Evolutionary conservation across 2,888 invertebrate species (phyloP).

Genomic region (Aethes cnicana): DNA sequence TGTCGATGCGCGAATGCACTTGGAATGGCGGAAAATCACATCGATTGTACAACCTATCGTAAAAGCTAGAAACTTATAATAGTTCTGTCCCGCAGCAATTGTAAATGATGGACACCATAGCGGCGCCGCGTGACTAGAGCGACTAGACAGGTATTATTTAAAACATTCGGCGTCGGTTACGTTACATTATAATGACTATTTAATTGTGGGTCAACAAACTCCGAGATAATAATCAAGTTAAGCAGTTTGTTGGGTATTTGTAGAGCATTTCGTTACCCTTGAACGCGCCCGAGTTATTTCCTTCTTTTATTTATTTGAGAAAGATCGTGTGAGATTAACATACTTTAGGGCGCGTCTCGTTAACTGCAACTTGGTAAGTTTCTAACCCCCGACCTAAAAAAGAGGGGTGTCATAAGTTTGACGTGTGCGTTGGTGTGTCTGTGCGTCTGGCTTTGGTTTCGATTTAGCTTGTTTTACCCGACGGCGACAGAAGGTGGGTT

Average conservation of each 20-base stretch:
- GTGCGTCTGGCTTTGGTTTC: too few relatives aligned
- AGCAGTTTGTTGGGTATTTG: slow-evolving; percentile 34
- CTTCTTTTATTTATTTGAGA: slow-evolving; percentile 8
- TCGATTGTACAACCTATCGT: slow-evolving; percentile 5
- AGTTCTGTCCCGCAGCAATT: slow-evolving; percentile 7
- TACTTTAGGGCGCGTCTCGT: too few relatives aligned
- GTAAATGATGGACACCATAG: slow-evolving; percentile 38
- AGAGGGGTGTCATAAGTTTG: too few relatives aligned
- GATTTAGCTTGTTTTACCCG: too few relatives aligned
- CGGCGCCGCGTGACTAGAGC: slow-evolving; percentile 36
- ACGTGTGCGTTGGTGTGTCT: too few relatives aligned
- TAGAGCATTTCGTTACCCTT: slow-evolving; percentile 21
- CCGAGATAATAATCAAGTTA: slow-evolving; percentile 40
- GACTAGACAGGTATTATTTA: slow-evolving; percentile 47
- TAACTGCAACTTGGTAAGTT: too few relatives aligned
- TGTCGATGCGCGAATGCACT: slow-evolving; percentile 5
- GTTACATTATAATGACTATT: slow-evolving; percentile 57
- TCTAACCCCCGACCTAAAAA: too few relatives aligned
- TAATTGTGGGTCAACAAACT: slow-evolving; percentile 67
- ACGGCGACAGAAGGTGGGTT: too few relatives aligned
- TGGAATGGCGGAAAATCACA: slow-evolving; percentile 10
- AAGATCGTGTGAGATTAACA: neutral
- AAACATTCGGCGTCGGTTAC: slow-evolving; percentile 42
- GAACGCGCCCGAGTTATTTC: slow-evolving; percentile 23
- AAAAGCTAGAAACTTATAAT: too few relatives aligned